Percentiles rank a stretch among this genome's conserved stretches.
Conservation (phyloP, 2,113 vertebrate genomes). For the Strix uralensis region DNA sequence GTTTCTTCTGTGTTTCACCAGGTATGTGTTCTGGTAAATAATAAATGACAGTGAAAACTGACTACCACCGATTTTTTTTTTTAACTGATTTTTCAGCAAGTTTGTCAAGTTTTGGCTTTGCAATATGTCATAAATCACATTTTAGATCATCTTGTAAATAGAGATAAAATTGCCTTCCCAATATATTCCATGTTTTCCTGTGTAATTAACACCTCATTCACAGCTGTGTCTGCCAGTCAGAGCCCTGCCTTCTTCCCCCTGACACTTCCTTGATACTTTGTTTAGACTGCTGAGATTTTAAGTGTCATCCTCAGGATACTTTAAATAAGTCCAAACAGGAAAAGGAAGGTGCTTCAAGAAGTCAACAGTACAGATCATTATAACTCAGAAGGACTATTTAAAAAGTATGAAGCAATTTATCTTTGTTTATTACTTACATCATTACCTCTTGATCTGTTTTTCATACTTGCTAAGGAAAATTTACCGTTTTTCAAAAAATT, state of each 20-base stretch:
- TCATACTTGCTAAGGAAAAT: not conserved
- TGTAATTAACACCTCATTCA: slow-evolving; percentile 76
- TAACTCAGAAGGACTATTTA: not conserved
- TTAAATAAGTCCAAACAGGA: slow-evolving; percentile 48
- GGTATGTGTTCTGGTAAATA: not conserved
- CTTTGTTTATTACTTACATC: not conserved
- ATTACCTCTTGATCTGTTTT: not conserved
- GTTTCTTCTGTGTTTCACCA: not conserved
- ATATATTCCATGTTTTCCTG: slow-evolving; percentile 67
- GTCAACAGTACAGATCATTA: slow-evolving; percentile 13
- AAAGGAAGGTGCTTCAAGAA: slow-evolving; percentile 47
- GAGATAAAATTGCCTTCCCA: slow-evolving; percentile 57
- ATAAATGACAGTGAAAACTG: not conserved
- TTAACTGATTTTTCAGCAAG: not conserved
- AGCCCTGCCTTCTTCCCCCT: slow-evolving; percentile 38
- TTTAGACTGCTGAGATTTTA: slow-evolving; percentile 60
- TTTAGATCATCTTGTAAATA: slow-evolving; percentile 62
- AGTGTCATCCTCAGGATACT: slow-evolving; percentile 33
- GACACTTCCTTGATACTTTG: slow-evolving; percentile 70
- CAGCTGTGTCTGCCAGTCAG: slow-evolving; percentile 74
- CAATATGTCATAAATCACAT: slow-evolving; percentile 52
- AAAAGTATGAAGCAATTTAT: slow-evolving; percentile 16
- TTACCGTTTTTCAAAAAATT: not conserved
- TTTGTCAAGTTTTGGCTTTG: not conserved
- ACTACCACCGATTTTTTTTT: not conserved